These are phyloP conservation scores for Tachina grossa DNA, from an alignment of 2,888 invertebrate species.

Conservation along the genomic window DNA sequence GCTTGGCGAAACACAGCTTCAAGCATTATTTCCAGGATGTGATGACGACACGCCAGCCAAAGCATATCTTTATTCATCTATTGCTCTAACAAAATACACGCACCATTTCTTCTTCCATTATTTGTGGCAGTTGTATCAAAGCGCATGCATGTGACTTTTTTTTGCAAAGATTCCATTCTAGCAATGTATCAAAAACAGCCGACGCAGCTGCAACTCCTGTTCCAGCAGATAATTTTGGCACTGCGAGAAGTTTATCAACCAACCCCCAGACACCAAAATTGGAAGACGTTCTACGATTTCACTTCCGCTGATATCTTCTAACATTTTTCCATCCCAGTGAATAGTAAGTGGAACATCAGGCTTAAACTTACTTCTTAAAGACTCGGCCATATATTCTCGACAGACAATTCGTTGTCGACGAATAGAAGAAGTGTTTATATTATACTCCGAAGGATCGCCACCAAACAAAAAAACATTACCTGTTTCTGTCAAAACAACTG, in stretches of 20 bases:
- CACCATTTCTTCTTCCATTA: no score
- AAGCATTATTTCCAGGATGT: constrained; percentile 47
- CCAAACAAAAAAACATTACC: neutral
- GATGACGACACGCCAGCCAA: constrained; percentile 55
- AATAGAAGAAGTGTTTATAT: constrained; percentile 38
- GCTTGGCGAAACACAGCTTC: constrained; percentile 31
- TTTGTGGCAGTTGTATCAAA: constrained; percentile 35
- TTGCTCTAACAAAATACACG: constrained; percentile 51
- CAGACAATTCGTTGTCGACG: constrained; percentile 28
- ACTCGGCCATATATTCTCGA: constrained; percentile 16
- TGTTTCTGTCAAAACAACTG: constrained; percentile 11
- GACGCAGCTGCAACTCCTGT: neutral
- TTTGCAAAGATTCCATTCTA: neutral
- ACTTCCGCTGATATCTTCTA: no score
- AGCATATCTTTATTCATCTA: constrained; percentile 40
- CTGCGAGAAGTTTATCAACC: constrained; percentile 44
- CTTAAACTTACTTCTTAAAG: constrained; percentile 23
- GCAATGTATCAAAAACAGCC: no score
- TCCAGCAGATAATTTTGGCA: constrained; percentile 45
- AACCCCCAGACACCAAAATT: constrained; percentile 39
- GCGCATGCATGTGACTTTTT: constrained; percentile 31
- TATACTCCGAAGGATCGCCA: constrained; percentile 25
- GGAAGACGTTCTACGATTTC: no score
- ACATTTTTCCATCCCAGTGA: no score
- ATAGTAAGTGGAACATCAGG: neutral